Percentiles rank a stretch among this genome's conserved stretches.
Conservation (phyloP, 2,113 vertebrate species). For the Lampris megalopsis region DNA sequence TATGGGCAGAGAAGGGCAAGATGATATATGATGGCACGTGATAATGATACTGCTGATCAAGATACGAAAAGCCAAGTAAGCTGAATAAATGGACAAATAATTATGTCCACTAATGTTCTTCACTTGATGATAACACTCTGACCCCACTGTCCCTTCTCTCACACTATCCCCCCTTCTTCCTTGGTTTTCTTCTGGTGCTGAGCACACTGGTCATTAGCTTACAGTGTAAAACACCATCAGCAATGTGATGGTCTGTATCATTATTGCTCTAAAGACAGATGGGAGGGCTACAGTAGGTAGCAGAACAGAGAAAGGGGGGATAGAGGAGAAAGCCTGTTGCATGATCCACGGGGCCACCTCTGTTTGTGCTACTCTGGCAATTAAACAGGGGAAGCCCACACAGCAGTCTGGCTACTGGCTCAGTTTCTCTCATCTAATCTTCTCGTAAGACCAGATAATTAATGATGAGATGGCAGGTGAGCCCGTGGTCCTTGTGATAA, state of each 20-base stretch:
- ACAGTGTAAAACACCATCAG: background rate
- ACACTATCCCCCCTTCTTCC: constrained; percentile 10
- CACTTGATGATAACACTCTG: constrained; percentile 26
- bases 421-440: constrained; percentile 66
- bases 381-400: constrained; percentile 70
- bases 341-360: constrained; percentile 68
- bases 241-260: too few species aligned
- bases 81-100: background rate
- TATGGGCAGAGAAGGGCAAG: too few species aligned
- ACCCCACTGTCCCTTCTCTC: constrained; percentile 31
- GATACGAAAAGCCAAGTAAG: constrained; percentile 11
- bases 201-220: constrained; percentile 40
- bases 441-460: constrained; percentile 79
- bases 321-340: constrained; percentile 46
- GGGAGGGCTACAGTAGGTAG: constrained; percentile 28
- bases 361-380: constrained; percentile 75
- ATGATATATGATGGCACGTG: background rate
- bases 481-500: constrained; percentile 68
- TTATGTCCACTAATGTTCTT: constrained; percentile 1
- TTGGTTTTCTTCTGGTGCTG: constrained; percentile 2
- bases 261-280: background rate
- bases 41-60: background rate
- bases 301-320: constrained; percentile 12
- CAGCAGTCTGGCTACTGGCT: constrained; percentile 64
- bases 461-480: constrained; percentile 69